These are phyloP conservation scores for Rhinolophus ferrumequinum DNA, from an alignment of 2,113 vertebrate species.

Conservation along the genomic window DNA sequence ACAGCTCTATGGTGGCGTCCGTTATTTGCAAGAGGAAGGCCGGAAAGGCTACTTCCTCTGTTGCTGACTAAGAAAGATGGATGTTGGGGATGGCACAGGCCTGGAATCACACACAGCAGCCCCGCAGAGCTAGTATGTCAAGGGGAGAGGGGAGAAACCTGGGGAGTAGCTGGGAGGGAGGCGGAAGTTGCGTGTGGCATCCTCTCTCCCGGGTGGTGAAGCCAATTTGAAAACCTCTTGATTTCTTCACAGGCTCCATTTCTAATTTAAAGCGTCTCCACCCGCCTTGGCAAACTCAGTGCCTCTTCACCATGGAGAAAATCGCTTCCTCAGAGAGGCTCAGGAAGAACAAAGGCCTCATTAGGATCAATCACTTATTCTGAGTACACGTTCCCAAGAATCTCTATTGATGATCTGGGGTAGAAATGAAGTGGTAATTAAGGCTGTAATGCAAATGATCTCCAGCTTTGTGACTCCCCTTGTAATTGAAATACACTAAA, in stretches of 20 bases:
- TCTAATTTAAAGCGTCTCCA: constrained; percentile 63
- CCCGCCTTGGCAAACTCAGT: constrained; percentile 16
- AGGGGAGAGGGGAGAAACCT: background rate
- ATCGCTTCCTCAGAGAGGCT: background rate
- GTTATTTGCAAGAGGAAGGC: background rate
- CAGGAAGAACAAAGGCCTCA: constrained; percentile 64
- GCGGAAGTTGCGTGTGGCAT: background rate
- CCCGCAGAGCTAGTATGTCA: too few relatives aligned
- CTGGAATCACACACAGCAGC: too few relatives aligned
- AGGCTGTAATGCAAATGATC: constrained; percentile 66
- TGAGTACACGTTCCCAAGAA: constrained; percentile 27
- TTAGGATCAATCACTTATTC: constrained; percentile 68
- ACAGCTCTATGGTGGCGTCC: background rate
- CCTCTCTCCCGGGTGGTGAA: background rate
- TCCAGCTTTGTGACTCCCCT: constrained; percentile 66
- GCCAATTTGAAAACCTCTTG: constrained; percentile 37
- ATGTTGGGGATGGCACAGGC: background rate
- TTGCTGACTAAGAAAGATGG: background rate
- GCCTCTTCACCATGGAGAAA: constrained; percentile 46
- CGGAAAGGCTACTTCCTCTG: background rate
- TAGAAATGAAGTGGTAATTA: constrained; percentile 75
- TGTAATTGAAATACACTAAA: constrained; percentile 77
- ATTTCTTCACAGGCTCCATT: constrained; percentile 50
- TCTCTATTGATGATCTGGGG: constrained; percentile 68
- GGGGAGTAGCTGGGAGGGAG: background rate